A percentile compares a stretch with the other conserved stretches of the same genome.
These are phyloP conservation scores for Neolamprologus toae DNA, from an alignment of 2,113 vertebrate genomes.

Conservation along the genomic window DNA sequence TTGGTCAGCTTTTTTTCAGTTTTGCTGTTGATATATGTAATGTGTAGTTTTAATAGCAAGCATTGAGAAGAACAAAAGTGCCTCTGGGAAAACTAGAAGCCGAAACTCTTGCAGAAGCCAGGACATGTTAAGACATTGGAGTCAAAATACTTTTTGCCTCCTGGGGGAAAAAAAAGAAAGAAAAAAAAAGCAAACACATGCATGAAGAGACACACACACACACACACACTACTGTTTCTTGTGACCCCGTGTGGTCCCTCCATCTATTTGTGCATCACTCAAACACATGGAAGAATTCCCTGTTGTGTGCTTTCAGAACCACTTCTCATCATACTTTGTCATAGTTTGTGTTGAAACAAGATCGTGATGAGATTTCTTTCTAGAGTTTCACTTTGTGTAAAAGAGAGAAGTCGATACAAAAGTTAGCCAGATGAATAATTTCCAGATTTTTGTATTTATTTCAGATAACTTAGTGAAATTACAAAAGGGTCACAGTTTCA, in stretches of 20 bases:
- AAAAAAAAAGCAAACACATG: not conserved
- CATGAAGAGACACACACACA: not conserved
- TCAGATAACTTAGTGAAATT: conserved; percentile 28
- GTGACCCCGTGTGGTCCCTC: not conserved
- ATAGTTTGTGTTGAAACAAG: not conserved
- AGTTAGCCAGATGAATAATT: not conserved
- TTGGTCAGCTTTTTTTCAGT: not conserved
- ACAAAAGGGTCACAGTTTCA: conserved; percentile 3
- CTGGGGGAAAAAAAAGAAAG: not conserved
- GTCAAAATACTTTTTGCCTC: not conserved
- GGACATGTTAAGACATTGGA: conserved; percentile 22
- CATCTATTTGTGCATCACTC: not conserved
- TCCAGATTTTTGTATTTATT: conserved; percentile 25
- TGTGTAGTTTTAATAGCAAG: not conserved
- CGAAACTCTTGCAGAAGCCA: not conserved
- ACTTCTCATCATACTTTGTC: not conserved
- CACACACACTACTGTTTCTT: not conserved
- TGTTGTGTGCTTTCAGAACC: not conserved
- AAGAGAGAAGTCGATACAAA: not conserved
- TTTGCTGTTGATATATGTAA: not conserved
- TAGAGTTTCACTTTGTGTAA: not conserved
- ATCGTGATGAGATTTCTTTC: not conserved
- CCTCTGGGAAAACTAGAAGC: not conserved
- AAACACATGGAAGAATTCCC: not conserved
- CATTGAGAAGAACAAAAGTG: conserved; percentile 4